These are phyloP conservation scores for Notodonta ziczac DNA, from an alignment of 2,888 invertebrate genomes.

Conservation along the genomic window DNA sequence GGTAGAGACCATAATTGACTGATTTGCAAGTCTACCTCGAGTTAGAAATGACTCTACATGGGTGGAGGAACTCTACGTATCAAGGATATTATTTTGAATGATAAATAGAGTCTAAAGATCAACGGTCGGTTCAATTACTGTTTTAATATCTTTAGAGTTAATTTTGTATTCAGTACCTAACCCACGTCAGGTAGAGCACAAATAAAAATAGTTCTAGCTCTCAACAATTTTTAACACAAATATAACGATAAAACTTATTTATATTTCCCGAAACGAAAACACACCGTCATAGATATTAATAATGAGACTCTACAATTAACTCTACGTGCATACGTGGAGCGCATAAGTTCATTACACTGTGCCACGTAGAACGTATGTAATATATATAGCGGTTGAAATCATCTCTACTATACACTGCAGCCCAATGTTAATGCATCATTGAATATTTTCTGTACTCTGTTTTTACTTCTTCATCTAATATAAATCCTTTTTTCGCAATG, in stretches of 20 bases:
- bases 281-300: slow-evolving; percentile 34
- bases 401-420: slow-evolving; percentile 63
- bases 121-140: no score
- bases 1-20: slow-evolving; percentile 18
- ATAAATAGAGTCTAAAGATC: no score
- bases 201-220: background rate
- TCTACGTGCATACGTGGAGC: slow-evolving; percentile 11
- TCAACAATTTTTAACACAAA: background rate
- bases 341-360: slow-evolving; percentile 41
- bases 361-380: slow-evolving; percentile 38
- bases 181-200: background rate
- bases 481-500: background rate
- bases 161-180: no score
- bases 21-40: slow-evolving; percentile 33
- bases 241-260: background rate
- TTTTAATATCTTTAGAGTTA: no score
- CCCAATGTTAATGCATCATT: slow-evolving; percentile 26
- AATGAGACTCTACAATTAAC: slow-evolving; percentile 4
- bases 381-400: slow-evolving; percentile 49
- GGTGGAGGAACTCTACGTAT: background rate
- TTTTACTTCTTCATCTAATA: background rate
- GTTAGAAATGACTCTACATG: background rate
- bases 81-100: background rate
- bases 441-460: background rate
- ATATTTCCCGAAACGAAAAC: background rate